Evolutionary conservation across 2,797 vertebrate genomes (phyloP).

Genomic region (Clarias laeviceps): DNA sequence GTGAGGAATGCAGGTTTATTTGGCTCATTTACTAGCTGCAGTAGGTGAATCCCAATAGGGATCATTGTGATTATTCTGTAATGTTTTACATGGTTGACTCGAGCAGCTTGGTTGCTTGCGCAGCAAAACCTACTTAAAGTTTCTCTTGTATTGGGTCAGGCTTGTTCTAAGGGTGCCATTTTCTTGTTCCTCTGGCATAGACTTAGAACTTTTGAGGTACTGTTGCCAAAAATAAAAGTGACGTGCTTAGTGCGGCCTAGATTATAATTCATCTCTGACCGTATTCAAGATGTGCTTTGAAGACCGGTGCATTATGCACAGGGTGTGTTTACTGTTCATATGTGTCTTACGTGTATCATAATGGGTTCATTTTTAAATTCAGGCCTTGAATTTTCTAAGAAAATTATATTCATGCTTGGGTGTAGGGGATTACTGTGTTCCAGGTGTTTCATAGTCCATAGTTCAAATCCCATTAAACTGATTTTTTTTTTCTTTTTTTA

Average conservation of each 20-base stretch:
- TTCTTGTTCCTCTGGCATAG: slow-evolving; percentile 31
- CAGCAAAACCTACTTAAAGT: slow-evolving; percentile 37
- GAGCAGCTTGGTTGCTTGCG: slow-evolving; percentile 28
- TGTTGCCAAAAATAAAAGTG: slow-evolving; percentile 36
- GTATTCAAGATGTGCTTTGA: slow-evolving; percentile 42
- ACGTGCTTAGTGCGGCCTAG: slow-evolving; percentile 13
- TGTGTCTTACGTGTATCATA: background rate
- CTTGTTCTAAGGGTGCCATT: slow-evolving; percentile 42
- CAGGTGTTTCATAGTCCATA: too few species aligned
- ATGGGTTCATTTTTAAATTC: background rate
- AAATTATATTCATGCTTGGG: background rate
- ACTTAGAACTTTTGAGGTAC: slow-evolving; percentile 23
- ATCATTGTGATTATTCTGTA: slow-evolving; percentile 20
- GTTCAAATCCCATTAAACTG: background rate
- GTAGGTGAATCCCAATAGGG: background rate
- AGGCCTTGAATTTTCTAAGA: background rate
- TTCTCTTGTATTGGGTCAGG: slow-evolving; percentile 52
- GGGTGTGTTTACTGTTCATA: background rate
- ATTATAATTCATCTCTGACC: slow-evolving; percentile 25
- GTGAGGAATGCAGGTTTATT: slow-evolving; percentile 25
- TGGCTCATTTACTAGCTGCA: background rate
- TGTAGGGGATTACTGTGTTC: background rate
- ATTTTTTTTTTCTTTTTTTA: background rate
- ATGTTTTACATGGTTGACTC: slow-evolving; percentile 11
- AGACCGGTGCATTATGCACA: slow-evolving; percentile 17